Conservation (phyloP, 2,113 vertebrate species). For the Electrona antarctica region DNA sequence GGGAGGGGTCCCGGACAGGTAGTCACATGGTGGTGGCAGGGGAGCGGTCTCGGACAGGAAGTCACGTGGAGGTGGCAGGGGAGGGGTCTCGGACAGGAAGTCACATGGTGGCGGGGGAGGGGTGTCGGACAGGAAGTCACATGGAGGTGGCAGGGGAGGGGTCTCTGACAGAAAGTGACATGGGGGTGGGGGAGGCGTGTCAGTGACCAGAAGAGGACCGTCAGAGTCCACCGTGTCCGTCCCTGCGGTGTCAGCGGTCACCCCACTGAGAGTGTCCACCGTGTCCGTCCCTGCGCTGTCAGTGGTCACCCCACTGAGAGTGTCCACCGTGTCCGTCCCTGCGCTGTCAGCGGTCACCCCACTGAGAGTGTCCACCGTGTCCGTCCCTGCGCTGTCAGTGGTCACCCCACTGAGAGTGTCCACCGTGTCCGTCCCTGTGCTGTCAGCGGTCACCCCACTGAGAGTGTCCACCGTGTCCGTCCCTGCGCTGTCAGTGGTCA, state of each 20-base stretch:
- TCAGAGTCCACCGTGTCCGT: slow-evolving; percentile 59
- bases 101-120: slow-evolving; percentile 22
- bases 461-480: slow-evolving; percentile 52
- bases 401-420: slow-evolving; percentile 19
- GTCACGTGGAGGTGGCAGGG: background rate
- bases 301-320: slow-evolving; percentile 64
- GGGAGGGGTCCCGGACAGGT: slow-evolving; percentile 41
- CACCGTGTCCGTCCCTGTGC: slow-evolving; percentile 54
- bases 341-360: slow-evolving; percentile 59
- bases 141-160: background rate
- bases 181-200: slow-evolving; percentile 12
- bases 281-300: slow-evolving; percentile 11
- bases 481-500: slow-evolving; percentile 22
- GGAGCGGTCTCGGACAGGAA: background rate
- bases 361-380: slow-evolving; percentile 52
- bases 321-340: too few relatives aligned
- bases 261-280: slow-evolving; percentile 49
- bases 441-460: too few relatives aligned
- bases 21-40: background rate
- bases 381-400: slow-evolving; percentile 41
- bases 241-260: slow-evolving; percentile 61
- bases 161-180: background rate
- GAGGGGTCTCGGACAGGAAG: slow-evolving; percentile 20
- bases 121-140: slow-evolving; percentile 26
- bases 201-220: slow-evolving; percentile 36